A percentile compares a stretch with the other conserved stretches of the same genome.
Conservation (phyloP, 1,140 invertebrate genomes). For the Aphis gossypii region DNA sequence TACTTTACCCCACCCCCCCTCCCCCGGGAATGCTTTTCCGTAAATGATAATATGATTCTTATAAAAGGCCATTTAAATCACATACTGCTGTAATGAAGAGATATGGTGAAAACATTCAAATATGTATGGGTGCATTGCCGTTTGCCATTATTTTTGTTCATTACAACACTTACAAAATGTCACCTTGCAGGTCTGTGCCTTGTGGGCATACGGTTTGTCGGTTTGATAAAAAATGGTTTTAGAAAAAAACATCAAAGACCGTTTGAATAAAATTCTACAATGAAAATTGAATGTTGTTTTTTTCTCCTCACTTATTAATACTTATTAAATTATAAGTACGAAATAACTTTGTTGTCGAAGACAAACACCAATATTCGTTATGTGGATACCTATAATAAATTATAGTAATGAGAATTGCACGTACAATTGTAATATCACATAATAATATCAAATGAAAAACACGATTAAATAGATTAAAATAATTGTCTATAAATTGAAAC, state of each 20-base stretch:
- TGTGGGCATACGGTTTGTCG: neutral
- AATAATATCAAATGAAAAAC: neutral
- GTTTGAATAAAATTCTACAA: neutral
- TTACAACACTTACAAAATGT: neutral
- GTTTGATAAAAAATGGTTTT: neutral
- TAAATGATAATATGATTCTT: neutral
- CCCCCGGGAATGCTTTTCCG: neutral
- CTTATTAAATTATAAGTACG: neutral
- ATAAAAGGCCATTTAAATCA: conserved; percentile 16
- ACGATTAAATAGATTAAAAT: neutral
- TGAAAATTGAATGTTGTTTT: neutral
- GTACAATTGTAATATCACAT: neutral
- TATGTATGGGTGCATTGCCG: neutral
- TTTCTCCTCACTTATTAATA: neutral
- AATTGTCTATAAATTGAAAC: neutral
- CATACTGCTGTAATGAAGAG: neutral
- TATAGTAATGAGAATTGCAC: neutral
- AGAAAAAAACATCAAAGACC: neutral
- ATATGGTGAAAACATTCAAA: neutral
- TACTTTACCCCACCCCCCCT: too few species aligned
- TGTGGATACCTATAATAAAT: neutral
- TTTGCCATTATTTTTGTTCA: neutral
- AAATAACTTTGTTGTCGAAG: neutral
- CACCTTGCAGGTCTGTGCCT: neutral
- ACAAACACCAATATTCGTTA: neutral